Evolutionary conservation across 2,888 invertebrate genomes (phyloP), one percentile per base, ranked within the genome.

Genomic region (Drosophila incognita): DNA sequence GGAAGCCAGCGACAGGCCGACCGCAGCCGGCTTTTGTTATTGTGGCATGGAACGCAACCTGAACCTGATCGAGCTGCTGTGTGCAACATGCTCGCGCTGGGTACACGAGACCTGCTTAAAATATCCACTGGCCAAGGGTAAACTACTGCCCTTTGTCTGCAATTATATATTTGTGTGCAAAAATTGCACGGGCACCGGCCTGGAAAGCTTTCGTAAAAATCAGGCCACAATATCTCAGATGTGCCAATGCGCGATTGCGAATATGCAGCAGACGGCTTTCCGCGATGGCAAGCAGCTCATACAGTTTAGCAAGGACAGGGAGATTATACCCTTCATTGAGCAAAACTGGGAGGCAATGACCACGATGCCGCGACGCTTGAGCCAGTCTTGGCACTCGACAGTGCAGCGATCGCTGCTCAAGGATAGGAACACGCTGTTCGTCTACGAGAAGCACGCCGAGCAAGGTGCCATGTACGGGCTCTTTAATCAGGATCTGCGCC

Each of bases 301-400:
- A 18, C 94, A 97, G 85, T 99, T 99, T 92, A 97, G 97, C 81
- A 98, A 98, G 92, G 98, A 99, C 82, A 95, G 96, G 87, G 98
- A 99, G 79, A 98, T 99, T 63, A 98, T 99, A 89, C 99, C 99
- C 0, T 99, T 97, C 90, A 98, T 99, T 84, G 99, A 99, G 91
- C 96, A 97, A 87, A 97, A 99, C 91, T 99, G 99, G 99, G 99
- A 99, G 93, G 96, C 97, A 63, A 96, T 99, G 95, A 99, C 99
- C 0, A 98, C 99, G 3, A 97, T 98, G 95, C 97, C 98, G 0
- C 94, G 99, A 78, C 95, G 98, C 85, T 95, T 96, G 7, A 96
- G 96, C 59, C 95, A 95, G 81, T 96, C 96, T 0, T 97, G 96
- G 96, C 96, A 96, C 83, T 94, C 95, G 0, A 96, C 96, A 0